Conservation (phyloP, 30 jellyfish, hydroid and myxozoan species). For the Calvadosia cruxmelitensis region DNA sequence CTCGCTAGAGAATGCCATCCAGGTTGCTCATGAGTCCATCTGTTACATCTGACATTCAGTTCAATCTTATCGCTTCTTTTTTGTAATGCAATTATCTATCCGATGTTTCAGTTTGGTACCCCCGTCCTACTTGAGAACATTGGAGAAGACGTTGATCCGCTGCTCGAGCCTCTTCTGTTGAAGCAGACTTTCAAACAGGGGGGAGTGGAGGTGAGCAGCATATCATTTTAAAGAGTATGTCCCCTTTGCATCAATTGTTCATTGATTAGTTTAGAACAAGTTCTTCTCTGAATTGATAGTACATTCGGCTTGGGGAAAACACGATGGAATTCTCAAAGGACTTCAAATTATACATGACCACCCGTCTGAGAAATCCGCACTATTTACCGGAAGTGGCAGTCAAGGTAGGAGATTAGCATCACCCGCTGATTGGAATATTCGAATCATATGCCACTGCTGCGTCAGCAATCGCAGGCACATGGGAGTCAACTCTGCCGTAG, state of each 20-base stretch:
- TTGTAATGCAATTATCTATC: background rate
- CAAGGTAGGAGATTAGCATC: too few relatives aligned
- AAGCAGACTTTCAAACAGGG: constrained; percentile 84
- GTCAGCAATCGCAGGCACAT: too few relatives aligned
- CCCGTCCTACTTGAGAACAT: constrained; percentile 89
- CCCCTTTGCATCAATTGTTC: too few relatives aligned
- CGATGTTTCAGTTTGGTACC: constrained; percentile 59
- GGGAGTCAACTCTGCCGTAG: too few relatives aligned
- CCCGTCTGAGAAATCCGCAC: constrained; percentile 87
- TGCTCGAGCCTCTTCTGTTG: constrained; percentile 81
- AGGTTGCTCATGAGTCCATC: too few relatives aligned
- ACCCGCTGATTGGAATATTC: too few relatives aligned
- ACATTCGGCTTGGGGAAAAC: constrained; percentile 82
- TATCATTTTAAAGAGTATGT: too few relatives aligned
- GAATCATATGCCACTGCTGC: too few relatives aligned
- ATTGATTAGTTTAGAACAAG: background rate
- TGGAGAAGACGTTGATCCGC: constrained; percentile 91
- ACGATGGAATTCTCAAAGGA: constrained; percentile 77
- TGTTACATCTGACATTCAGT: too few relatives aligned
- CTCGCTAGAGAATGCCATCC: constrained; percentile 87
- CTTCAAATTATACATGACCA: constrained; percentile 75
- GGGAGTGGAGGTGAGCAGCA: constrained; percentile 77
- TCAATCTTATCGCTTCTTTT: background rate
- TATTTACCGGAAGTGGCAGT: constrained; percentile 94
- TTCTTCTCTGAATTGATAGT: constrained; percentile 21